Percentiles rank a stretch among this genome's conserved stretches.
phyloP scores from a whole-genome alignment of 2,113 vertebrate genomes.

The Furnarius figulus region DNA sequence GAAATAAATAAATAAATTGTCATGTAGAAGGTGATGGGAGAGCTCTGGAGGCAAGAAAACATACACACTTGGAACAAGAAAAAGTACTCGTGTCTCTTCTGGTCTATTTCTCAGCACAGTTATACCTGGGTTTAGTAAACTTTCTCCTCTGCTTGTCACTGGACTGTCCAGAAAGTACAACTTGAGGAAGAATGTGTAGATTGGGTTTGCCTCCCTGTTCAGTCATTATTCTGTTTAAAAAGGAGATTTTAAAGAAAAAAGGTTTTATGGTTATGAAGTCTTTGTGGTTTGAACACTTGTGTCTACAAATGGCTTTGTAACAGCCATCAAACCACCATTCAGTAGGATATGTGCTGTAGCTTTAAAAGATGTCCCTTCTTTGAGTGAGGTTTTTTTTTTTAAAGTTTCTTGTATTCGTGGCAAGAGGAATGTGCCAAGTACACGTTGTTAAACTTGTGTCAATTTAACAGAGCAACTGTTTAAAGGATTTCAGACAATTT shows the following conservation, averaged over 20 bases:
- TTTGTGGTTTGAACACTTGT: neutral
- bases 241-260: neutral
- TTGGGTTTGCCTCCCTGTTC: neutral
- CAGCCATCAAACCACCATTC: neutral
- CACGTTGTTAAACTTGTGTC: conserved; percentile 17
- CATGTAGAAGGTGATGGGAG: neutral
- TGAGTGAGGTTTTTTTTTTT: neutral
- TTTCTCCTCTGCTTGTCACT: neutral
- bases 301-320: neutral
- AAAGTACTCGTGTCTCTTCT: neutral
- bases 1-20: neutral
- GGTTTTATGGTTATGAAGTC: neutral
- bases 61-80: neutral
- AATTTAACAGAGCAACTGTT: conserved; percentile 23
- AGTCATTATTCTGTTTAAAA: neutral
- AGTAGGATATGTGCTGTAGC: neutral
- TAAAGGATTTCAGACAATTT: neutral
- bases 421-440: conserved; percentile 23
- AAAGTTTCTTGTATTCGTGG: neutral
- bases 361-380: conserved; percentile 33
- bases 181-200: neutral
- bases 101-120: neutral
- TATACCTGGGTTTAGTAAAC: neutral
- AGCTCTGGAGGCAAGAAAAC: neutral
- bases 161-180: neutral